Percentiles rank a stretch among this genome's conserved stretches.
Evolutionary conservation across 2,113 vertebrate species (phyloP).

Genomic region (Ovis canadensis): DNA sequence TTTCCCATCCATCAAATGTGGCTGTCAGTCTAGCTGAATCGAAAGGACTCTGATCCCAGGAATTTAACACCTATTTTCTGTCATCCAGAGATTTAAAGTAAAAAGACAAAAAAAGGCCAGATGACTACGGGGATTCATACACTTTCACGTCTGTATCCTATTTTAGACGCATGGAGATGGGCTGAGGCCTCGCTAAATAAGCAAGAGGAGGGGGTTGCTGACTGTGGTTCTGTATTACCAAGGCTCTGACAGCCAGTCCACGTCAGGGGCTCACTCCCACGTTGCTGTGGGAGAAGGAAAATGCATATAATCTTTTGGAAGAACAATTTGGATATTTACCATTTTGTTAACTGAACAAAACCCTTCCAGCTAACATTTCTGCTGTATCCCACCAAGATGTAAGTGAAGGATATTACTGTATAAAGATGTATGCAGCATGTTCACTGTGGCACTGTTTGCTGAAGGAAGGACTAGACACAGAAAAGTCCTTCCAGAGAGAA

Average conservation of each 20-base stretch:
- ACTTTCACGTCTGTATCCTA: neutral
- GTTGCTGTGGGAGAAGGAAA: neutral
- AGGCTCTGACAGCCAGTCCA: neutral
- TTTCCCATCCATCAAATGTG: neutral
- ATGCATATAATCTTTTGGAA: neutral
- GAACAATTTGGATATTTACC: neutral
- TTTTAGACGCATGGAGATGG: neutral
- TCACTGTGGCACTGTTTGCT: neutral
- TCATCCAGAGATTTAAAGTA: neutral
- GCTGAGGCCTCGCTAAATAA: neutral
- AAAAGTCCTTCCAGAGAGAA: neutral
- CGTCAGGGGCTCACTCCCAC: neutral
- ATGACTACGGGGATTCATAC: neutral
- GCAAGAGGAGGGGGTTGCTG: neutral
- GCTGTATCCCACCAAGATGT: neutral
- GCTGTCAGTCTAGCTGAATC: neutral
- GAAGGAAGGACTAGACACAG: neutral
- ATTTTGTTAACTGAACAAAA: neutral
- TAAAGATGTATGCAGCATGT: rapidly evolving
- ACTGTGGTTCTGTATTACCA: neutral
- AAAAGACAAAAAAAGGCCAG: neutral
- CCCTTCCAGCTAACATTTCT: neutral
- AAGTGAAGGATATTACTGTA: rapidly evolving
- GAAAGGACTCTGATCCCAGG: neutral
- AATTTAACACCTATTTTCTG: neutral